phyloP scores from a whole-genome alignment of 2,888 invertebrate species.

The Margaritifera margaritifera region DNA sequence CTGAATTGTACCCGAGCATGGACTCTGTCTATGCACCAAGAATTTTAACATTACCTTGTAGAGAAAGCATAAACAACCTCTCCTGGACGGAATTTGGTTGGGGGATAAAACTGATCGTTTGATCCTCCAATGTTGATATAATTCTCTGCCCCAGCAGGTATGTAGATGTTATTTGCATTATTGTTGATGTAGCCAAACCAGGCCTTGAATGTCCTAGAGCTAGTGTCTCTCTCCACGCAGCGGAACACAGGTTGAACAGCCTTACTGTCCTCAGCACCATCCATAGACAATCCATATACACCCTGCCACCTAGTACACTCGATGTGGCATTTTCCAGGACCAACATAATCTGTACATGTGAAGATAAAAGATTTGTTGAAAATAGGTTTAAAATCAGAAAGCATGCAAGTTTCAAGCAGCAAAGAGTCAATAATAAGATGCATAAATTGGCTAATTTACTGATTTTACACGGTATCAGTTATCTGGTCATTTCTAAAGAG shows the following conservation, averaged over 20 bases:
- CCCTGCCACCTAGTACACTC: slow-evolving; percentile 50
- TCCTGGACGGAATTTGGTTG: slow-evolving; percentile 44
- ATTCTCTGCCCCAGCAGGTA: slow-evolving; percentile 41
- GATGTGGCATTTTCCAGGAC: slow-evolving; percentile 53
- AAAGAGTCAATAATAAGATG: no score
- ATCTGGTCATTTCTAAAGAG: no score
- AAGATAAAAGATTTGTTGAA: no score
- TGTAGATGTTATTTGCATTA: slow-evolving; percentile 52
- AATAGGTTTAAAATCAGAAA: no score
- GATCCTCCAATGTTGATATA: slow-evolving; percentile 8
- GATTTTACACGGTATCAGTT: no score
- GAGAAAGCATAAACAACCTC: slow-evolving; percentile 33
- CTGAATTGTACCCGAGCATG: no score
- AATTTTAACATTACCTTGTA: slow-evolving; percentile 24
- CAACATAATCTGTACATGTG: slow-evolving; percentile 47
- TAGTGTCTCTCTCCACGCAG: slow-evolving; percentile 29
- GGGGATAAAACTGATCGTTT: slow-evolving; percentile 5
- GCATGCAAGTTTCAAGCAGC: no score
- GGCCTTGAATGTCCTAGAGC: slow-evolving; percentile 25
- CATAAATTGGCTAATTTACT: no score
- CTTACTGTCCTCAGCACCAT: slow-evolving; percentile 27
- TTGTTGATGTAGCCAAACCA: slow-evolving; percentile 59
- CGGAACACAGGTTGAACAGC: slow-evolving; percentile 39
- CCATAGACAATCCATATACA: slow-evolving; percentile 37
- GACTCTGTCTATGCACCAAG: no score